Evolutionary conservation across 2,888 invertebrate genomes (phyloP), one percentile per base, ranked within the genome.

Genomic region (Trilocha varians): DNA sequence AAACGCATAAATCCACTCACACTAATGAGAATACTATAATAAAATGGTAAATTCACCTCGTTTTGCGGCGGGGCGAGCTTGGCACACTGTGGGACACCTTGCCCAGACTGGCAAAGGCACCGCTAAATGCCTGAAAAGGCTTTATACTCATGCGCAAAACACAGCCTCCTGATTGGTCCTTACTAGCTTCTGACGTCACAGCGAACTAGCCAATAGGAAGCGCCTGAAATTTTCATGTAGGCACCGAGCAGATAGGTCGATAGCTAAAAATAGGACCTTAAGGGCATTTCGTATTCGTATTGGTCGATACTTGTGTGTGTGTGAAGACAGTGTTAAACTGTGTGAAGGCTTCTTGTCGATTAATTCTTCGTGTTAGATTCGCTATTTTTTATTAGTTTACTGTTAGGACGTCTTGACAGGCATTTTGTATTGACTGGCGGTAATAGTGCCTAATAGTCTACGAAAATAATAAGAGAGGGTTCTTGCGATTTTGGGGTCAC

Each of bases 71-170:
- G 63, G 68, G 69, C 65, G 71, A 68, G 77, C 78, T 78, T 70
- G 66, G 78, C 80, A 76, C 84, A 82, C 84, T 82, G 78, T 82
- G 70, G 69, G 63, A 62, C 73, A 70, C 75, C 77, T 75, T 70
- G 72, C 77, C 80, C 82, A 69, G 78, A 84, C 82, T 83, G 83
- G 62, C 62, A 52, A 54, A 52, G 63, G 59, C 53, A 55, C 57
- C 55, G 62, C 59, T 56, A 53, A 61, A 63, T 25, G 66, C 63
- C 65, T 57, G 62, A 58, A 62, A 61, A 70, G 68, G 64, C 74
- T 71, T 53, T 48, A 43, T 42, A 57, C 74, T 59, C 80, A 80
- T 83, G 80, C 83, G 83, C 76, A 57, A 45, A 45, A 43, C 55
- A 34, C 42, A 35, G 50, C 54, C 48, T 56, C 50, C 49, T 52